These are phyloP conservation scores for Anoplius nigerrimus DNA, from an alignment of 2,888 invertebrate species.

Conservation along the genomic window DNA sequence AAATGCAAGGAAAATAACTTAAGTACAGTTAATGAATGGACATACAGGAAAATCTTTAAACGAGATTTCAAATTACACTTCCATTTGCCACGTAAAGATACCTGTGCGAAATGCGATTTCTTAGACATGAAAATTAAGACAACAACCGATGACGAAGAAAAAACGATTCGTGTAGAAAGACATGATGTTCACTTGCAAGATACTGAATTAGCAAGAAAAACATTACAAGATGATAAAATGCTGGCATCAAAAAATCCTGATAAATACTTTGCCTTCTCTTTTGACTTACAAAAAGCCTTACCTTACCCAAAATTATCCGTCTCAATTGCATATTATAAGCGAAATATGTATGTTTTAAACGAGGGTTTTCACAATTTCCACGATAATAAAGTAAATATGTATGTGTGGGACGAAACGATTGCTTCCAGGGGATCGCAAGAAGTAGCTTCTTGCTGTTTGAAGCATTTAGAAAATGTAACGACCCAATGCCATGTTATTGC, in stretches of 20 bases:
- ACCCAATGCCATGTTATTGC: too few species aligned
- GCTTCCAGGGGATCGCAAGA: conserved; percentile 60
- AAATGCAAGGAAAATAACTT: conserved; percentile 48
- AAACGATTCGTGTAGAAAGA: conserved; percentile 31
- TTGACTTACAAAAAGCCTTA: too few species aligned
- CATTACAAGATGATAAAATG: neutral
- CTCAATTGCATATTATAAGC: conserved; percentile 56
- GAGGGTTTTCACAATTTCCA: too few species aligned
- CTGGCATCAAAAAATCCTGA: neutral
- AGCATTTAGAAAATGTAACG: conserved; percentile 48
- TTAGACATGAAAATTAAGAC: conserved; percentile 35
- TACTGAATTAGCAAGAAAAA: too few species aligned
- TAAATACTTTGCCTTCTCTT: neutral
- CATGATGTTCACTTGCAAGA: too few species aligned
- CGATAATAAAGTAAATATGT: conserved; percentile 56
- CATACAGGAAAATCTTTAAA: too few species aligned
- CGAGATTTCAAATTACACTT: too few species aligned
- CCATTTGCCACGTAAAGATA: conserved; percentile 40
- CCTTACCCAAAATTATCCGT: too few species aligned
- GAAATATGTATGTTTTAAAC: conserved; percentile 58
- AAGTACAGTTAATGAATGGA: too few species aligned
- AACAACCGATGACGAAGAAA: too few species aligned
- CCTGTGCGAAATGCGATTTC: conserved; percentile 36
- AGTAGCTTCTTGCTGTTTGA: conserved; percentile 49
- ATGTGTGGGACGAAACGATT: conserved; percentile 61